Percentiles rank a stretch among this genome's conserved stretches.
Evolutionary conservation across 1,140 invertebrate genomes (phyloP).

Genomic region (Alviniconcha marisindica): DNA sequence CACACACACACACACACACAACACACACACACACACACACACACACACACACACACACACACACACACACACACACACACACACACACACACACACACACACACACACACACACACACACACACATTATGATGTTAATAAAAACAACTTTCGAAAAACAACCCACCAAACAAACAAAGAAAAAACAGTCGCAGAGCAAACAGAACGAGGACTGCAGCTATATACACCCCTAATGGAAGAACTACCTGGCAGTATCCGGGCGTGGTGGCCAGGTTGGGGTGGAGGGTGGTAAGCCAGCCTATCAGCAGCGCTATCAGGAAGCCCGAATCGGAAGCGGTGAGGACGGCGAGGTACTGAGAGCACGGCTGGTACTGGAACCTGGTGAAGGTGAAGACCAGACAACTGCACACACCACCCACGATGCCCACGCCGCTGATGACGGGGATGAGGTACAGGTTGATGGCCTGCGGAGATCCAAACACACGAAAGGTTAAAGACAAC

Average conservation of each 20-base stretch:
- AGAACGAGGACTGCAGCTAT: too few species aligned
- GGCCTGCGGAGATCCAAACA: slow-evolving; percentile 33
- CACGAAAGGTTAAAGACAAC: too few species aligned
- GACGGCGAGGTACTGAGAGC: slow-evolving; percentile 80
- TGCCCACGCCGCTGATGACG: slow-evolving; percentile 77
- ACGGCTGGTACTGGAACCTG: slow-evolving; percentile 79
- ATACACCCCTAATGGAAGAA: too few species aligned
- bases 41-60: slow-evolving; percentile 26
- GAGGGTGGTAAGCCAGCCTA: slow-evolving; percentile 79
- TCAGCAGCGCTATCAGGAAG: slow-evolving; percentile 77
- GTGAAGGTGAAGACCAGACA: slow-evolving; percentile 80
- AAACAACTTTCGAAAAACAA: too few species aligned
- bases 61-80: slow-evolving; percentile 3
- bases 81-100: slow-evolving; percentile 18
- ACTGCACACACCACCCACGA: slow-evolving; percentile 79
- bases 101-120: not conserved
- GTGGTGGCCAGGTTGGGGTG: slow-evolving; percentile 74
- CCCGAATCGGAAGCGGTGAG: slow-evolving; percentile 79
- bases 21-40: not conserved
- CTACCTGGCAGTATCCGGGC: slow-evolving; percentile 48
- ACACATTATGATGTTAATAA: too few species aligned
- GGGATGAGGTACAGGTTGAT: slow-evolving; percentile 80
- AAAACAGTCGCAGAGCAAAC: too few species aligned
- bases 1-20: not conserved
- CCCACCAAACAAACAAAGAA: too few species aligned